Percentiles rank a stretch among this genome's conserved stretches.
Evolutionary conservation across 2,797 vertebrate species (phyloP).

Genomic region (Sphaeramia orbicularis): DNA sequence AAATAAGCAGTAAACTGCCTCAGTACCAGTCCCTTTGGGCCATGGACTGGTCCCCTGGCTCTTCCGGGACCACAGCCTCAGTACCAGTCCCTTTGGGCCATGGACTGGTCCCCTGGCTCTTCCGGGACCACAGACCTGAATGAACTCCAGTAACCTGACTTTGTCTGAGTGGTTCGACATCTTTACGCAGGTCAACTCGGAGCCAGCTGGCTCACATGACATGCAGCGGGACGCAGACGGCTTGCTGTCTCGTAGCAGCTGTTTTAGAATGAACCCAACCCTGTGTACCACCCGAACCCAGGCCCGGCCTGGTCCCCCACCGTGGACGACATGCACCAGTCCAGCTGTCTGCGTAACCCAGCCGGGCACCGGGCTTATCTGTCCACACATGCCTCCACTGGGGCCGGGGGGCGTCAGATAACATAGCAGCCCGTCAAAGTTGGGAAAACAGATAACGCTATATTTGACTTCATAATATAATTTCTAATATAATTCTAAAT

Average conservation of each 20-base stretch:
- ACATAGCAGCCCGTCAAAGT: constrained; percentile 15
- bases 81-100: constrained; percentile 23
- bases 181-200: constrained; percentile 35
- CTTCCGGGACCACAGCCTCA: too few species aligned
- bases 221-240: not conserved
- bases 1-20: not conserved
- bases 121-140: too few species aligned
- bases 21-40: too few species aligned
- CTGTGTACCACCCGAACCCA: too few species aligned
- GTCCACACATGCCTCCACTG: constrained; percentile 31
- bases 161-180: constrained; percentile 36
- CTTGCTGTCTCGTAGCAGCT: not conserved
- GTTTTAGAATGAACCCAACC: constrained; percentile 4
- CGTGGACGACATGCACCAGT: too few species aligned
- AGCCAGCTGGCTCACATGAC: constrained; percentile 35
- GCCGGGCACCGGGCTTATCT: constrained; percentile 11
- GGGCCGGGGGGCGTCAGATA: not conserved
- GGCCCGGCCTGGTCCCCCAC: not conserved
- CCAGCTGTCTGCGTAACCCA: not conserved
- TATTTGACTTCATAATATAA: too few species aligned
- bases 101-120: not conserved
- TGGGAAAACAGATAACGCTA: not conserved
- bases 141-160: constrained; percentile 70
- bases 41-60: too few species aligned
- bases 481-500: rapidly evolving